A percentile compares a stretch with the other conserved stretches of the same genome.
Evolutionary conservation across 2,797 vertebrate species (phyloP).

Genomic region (Poecilia wingei): DNA sequence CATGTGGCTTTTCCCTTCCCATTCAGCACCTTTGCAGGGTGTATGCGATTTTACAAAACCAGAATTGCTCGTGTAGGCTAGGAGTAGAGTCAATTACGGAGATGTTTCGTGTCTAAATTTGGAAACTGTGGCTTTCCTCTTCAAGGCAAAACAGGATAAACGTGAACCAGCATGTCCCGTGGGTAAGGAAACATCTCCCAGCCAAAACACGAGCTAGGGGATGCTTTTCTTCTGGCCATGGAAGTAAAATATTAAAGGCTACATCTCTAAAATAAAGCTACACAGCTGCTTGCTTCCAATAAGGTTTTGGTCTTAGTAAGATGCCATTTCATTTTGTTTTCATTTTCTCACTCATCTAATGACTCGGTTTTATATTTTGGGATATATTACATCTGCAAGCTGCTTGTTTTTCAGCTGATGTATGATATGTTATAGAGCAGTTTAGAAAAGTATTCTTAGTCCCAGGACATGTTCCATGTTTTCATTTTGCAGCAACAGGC

Average conservation of each 20-base stretch:
- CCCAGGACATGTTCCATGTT: neutral
- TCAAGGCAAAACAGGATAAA: slow-evolving; percentile 51
- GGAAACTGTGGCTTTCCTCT: slow-evolving; percentile 52
- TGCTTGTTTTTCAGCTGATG: neutral
- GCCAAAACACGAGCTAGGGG: slow-evolving; percentile 46
- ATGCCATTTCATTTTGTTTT: neutral
- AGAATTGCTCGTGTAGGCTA: slow-evolving; percentile 18
- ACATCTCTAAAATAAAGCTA: slow-evolving; percentile 41
- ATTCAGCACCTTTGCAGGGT: slow-evolving; percentile 1
- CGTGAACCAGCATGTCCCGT: slow-evolving; percentile 48
- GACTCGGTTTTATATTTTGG: neutral
- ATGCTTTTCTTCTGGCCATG: slow-evolving; percentile 27
- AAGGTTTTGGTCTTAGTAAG: slow-evolving; percentile 9
- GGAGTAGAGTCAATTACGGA: slow-evolving; percentile 56
- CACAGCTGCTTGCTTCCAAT: slow-evolving; percentile 23
- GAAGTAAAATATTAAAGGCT: slow-evolving; percentile 46
- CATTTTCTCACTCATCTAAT: neutral
- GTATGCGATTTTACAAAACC: slow-evolving; percentile 21
- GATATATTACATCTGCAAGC: neutral
- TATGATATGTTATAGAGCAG: neutral
- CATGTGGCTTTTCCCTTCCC: neutral
- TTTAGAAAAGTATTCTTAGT: neutral
- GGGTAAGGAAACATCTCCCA: slow-evolving; percentile 67
- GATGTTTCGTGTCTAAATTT: slow-evolving; percentile 60
- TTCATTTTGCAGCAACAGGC: neutral